Evolutionary conservation across 2,113 vertebrate species (phyloP).

Genomic region (Sapayoa aenigma): DNA sequence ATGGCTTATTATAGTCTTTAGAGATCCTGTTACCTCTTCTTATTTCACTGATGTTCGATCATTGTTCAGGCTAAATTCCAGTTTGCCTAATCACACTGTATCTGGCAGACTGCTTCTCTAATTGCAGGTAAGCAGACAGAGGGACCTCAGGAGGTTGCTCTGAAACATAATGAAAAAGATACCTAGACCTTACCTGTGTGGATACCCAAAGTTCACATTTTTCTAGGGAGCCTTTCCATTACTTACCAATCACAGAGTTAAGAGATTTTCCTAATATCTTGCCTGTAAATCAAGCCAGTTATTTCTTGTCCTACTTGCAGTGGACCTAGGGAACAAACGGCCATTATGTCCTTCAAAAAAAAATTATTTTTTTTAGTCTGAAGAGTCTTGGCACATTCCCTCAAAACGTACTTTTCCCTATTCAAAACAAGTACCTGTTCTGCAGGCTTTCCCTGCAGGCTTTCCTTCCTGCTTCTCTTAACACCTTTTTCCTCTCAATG

Average conservation of each 20-base stretch:
- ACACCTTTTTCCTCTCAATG: not conserved
- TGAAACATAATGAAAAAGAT: not conserved
- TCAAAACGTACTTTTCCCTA: not conserved
- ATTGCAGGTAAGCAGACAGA: not conserved
- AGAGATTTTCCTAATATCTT: not conserved
- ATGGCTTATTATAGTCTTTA: not conserved
- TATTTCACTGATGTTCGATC: not conserved
- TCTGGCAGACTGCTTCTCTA: not conserved
- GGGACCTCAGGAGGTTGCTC: not conserved
- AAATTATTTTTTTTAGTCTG: not conserved
- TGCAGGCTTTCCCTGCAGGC: not conserved
- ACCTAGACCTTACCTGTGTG: not conserved
- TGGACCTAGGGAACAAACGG: not conserved
- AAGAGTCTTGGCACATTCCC: not conserved
- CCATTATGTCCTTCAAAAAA: not conserved
- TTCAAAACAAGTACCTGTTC: not conserved
- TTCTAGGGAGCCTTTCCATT: not conserved
- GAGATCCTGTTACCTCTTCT: not conserved
- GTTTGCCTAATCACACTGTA: not conserved
- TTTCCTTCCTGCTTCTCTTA: not conserved
- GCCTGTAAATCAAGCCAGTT: not conserved
- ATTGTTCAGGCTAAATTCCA: not conserved
- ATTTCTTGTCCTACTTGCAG: conserved; percentile 1
- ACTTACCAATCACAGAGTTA: not conserved
- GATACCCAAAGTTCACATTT: not conserved